Evolutionary conservation across 2,797 vertebrate species (phyloP), one percentile per base, ranked within the genome.

Genomic region (Hylomyscus alleni): DNA sequence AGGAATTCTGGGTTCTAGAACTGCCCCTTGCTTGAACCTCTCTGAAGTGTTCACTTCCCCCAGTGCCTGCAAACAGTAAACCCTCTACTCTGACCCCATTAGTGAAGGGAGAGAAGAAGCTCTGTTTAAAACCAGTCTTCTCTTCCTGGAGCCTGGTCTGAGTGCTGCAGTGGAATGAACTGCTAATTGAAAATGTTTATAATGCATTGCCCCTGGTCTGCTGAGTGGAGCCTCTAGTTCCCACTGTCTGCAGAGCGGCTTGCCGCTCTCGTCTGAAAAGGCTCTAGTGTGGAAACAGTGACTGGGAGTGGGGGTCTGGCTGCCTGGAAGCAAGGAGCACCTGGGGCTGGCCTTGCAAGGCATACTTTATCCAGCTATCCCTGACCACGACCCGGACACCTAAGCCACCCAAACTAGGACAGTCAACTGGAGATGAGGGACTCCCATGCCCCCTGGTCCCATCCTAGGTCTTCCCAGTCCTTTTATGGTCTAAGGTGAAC

Each of bases 141-240:
- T 87, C 91, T 96, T 94, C 82, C 93, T 94, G 96, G 72, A 87
- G 96, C 92, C 95, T 31, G 82, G 73, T 92, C 58, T 80, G 3
- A 93, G 86, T 76, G 82, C 37, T n/a, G 83, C 90, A 81, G 94
- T 72, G 93, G 89, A 97, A 54, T 13, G 80, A 93, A 50, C 0
- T 3, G 93, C 90, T 96, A 97, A 98, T 96, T 97, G 97, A 92
- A 97, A 95, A 94, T 88, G 85, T 93, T 94, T 96, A 85, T 83
- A 94, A 94, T 89, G 88, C 72, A 47, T 54, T 86, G 86, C 95
- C 75, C 19, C 96, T 52, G 47, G 82, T 95, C 91, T 97, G 58
- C 90, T 3, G 7, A 69, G 44, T 44, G 60, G 78, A 91, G 94
- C 69, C 92, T 97, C 81, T 78, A 85, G 92, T 89, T 60, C 50